Percentiles rank a stretch among this genome's conserved stretches.
Conservation (phyloP, 2,797 vertebrate species). For the Clarias platycephalus region DNA sequence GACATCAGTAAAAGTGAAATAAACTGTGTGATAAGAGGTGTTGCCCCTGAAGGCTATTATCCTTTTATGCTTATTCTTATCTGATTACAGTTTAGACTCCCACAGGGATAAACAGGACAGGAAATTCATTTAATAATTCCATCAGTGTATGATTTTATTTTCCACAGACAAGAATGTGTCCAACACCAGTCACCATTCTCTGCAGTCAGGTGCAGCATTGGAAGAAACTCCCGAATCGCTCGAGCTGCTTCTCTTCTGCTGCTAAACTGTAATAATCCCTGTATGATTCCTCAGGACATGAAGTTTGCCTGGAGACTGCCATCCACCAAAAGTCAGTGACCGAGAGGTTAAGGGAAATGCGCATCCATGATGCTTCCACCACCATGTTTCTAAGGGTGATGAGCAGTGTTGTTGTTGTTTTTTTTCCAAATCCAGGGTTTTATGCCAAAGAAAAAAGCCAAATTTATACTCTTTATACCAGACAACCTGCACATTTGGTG, state of each 20-base stretch:
- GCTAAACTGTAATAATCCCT: not conserved
- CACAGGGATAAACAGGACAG: not conserved
- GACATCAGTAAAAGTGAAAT: not conserved
- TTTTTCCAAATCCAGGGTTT: not conserved
- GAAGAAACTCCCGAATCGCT: not conserved
- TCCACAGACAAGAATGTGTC: not conserved
- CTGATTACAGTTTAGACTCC: conserved; percentile 1
- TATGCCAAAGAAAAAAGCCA: not conserved
- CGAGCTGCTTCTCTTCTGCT: not conserved
- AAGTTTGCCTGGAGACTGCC: not conserved
- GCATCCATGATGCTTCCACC: not conserved
- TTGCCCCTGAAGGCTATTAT: not conserved
- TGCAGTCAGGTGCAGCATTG: not conserved
- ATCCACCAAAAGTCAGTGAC: not conserved
- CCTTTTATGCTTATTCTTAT: not conserved
- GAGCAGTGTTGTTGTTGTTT: not conserved
- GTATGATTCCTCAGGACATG: not conserved
- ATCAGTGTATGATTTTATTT: not conserved
- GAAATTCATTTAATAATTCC: not conserved
- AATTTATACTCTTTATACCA: not conserved
- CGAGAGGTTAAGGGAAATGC: not conserved
- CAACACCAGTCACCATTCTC: not conserved
- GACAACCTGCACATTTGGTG: not conserved
- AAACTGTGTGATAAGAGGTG: not conserved
- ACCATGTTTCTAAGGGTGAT: not conserved